Evolutionary conservation across 2,113 vertebrate species (phyloP).

Genomic region (Synchiropus splendidus): DNA sequence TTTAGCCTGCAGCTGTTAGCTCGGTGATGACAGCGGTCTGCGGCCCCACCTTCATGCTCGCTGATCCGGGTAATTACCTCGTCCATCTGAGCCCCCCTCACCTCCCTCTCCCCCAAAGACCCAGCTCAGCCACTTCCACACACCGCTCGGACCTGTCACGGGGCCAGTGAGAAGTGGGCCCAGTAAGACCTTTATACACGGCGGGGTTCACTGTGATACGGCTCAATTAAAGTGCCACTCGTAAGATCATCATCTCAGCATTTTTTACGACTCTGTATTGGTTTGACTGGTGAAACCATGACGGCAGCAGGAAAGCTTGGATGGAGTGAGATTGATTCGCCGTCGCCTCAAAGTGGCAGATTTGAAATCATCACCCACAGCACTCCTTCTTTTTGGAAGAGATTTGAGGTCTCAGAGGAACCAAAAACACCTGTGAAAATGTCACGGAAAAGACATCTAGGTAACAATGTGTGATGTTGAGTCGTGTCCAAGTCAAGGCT

Average conservation of each 20-base stretch:
- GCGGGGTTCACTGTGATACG: background rate
- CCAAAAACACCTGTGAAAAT: no score
- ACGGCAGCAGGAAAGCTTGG: background rate
- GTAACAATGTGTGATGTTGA: no score
- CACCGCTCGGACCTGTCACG: slow-evolving; percentile 29
- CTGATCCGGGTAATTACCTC: slow-evolving; percentile 64
- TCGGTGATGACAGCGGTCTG: slow-evolving; percentile 56
- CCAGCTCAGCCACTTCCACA: slow-evolving; percentile 8
- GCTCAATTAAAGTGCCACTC: slow-evolving; percentile 13
- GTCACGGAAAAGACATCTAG: no score
- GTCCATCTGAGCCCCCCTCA: slow-evolving; percentile 39
- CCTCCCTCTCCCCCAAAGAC: slow-evolving; percentile 10
- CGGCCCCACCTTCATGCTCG: slow-evolving; percentile 57
- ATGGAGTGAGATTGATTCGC: no score
- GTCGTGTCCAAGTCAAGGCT: no score
- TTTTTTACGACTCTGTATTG: slow-evolving; percentile 3
- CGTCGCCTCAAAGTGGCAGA: no score
- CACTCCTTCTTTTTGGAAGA: no score
- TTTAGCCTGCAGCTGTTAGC: slow-evolving; percentile 57
- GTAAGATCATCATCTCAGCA: slow-evolving; percentile 3
- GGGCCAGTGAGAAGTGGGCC: slow-evolving; percentile 10
- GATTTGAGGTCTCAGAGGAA: no score
- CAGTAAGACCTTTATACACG: slow-evolving; percentile 4
- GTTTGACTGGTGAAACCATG: no score
- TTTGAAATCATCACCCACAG: no score